A percentile compares a stretch with the other conserved stretches of the same genome.
Conservation (phyloP, 2,888 invertebrate species). For the Leptarthrus brevirostris region DNA sequence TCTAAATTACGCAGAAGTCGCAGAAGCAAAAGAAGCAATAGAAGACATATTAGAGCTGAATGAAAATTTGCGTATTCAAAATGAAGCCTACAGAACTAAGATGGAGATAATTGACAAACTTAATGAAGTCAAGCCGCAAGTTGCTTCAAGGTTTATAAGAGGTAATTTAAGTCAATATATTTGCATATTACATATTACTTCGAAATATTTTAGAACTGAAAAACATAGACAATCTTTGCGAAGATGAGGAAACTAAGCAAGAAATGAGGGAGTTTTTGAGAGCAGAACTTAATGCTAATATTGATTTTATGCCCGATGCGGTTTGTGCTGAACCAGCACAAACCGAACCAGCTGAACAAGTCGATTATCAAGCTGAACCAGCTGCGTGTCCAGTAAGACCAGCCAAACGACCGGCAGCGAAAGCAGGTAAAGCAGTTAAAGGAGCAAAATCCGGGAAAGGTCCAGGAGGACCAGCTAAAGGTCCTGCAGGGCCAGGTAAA, state of each 20-base stretch:
- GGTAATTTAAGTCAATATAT: background rate
- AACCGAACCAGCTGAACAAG: background rate
- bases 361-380: background rate
- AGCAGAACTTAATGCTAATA: conserved; percentile 13
- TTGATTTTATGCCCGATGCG: background rate
- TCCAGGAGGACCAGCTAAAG: too few relatives aligned
- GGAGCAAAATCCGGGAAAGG: too few relatives aligned
- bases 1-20: background rate
- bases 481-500: too few relatives aligned
- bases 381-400: too few relatives aligned
- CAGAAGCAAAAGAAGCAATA: background rate
- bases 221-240: background rate
- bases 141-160: background rate
- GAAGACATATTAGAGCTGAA: background rate
- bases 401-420: too few relatives aligned
- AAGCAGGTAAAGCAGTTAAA: too few relatives aligned
- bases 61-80: background rate
- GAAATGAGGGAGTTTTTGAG: conserved; percentile 7
- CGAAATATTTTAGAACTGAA: background rate
- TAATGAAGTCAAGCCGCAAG: background rate
- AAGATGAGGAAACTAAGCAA: background rate
- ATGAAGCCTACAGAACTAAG: conserved; percentile 3
- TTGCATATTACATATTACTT: background rate
- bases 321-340: background rate
- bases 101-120: conserved; percentile 17